These are phyloP conservation scores for Temnopleurus reevesii DNA, from an alignment of 53 echinoderm and acorn worm species.

Conservation along the genomic window DNA sequence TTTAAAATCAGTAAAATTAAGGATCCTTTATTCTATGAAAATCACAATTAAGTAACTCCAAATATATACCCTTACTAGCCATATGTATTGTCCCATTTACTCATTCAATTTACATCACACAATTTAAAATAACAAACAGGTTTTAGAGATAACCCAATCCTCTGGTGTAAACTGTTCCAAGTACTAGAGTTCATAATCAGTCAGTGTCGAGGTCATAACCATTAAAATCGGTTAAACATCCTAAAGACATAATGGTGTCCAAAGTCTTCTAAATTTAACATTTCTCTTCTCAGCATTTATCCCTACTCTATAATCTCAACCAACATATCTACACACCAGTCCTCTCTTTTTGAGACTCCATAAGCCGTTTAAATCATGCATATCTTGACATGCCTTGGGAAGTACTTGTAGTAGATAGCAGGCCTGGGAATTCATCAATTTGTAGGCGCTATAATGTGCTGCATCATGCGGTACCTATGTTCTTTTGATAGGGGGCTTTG, in stretches of 20 bases:
- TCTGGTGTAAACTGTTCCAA: not conserved
- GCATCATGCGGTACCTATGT: not conserved
- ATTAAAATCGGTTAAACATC: not conserved
- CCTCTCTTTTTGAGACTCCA: not conserved
- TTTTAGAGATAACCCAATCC: too few species aligned
- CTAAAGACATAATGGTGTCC: conserved; percentile 24
- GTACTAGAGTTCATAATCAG: conserved; percentile 18
- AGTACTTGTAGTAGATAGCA: not conserved
- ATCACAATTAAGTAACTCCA: too few species aligned
- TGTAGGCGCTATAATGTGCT: not conserved
- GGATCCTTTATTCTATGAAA: too few species aligned
- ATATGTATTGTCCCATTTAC: too few species aligned
- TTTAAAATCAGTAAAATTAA: too few species aligned
- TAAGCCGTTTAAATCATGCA: conserved; percentile 7
- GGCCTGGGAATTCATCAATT: conserved; percentile 8
- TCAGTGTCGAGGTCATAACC: conserved; percentile 29
- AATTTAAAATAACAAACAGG: too few species aligned
- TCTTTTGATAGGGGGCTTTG: too few species aligned
- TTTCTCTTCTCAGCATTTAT: conserved; percentile 21
- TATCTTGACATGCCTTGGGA: conserved; percentile 10
- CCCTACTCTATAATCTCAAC: conserved; percentile 16
- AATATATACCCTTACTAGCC: too few species aligned
- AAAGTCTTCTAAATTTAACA: not conserved
- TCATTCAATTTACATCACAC: too few species aligned
- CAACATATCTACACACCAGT: not conserved